phyloP scores from a whole-genome alignment of 2,797 vertebrate species.

The Molossus alvarezi region DNA sequence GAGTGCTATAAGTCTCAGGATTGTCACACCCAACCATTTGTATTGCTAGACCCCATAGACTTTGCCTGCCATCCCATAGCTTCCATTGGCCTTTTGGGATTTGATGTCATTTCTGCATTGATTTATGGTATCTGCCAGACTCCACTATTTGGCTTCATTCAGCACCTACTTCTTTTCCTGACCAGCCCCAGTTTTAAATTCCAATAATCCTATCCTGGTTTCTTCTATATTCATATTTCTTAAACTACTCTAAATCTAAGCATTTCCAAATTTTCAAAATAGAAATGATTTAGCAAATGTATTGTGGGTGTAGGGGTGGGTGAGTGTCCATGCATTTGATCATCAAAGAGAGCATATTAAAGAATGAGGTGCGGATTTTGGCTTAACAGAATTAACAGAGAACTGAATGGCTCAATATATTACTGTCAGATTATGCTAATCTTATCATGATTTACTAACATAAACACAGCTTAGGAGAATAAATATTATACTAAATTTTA shows the following conservation, averaged over 20 bases:
- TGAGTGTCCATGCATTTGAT: slow-evolving; percentile 86
- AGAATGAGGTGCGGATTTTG: slow-evolving; percentile 85
- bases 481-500: slow-evolving; percentile 75
- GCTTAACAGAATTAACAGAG: slow-evolving; percentile 88
- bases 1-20: slow-evolving; percentile 26
- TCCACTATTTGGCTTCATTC: slow-evolving; percentile 37
- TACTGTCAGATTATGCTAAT: slow-evolving; percentile 88
- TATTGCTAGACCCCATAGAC: background rate
- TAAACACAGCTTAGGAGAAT: slow-evolving; percentile 84
- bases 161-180: slow-evolving; percentile 43
- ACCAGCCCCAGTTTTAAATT: slow-evolving; percentile 54
- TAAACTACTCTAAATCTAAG: slow-evolving; percentile 66
- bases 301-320: slow-evolving; percentile 50
- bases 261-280: slow-evolving; percentile 80
- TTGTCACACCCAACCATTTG: background rate
- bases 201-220: slow-evolving; percentile 46
- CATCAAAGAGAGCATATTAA: slow-evolving; percentile 87
- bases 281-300: slow-evolving; percentile 88
- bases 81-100: slow-evolving; percentile 32
- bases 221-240: slow-evolving; percentile 54
- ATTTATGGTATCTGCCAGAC: slow-evolving; percentile 58
- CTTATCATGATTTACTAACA: slow-evolving; percentile 83
- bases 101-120: slow-evolving; percentile 36
- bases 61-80: background rate
- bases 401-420: slow-evolving; percentile 85